Evolutionary conservation across 2,113 vertebrate species (phyloP).

Genomic region (Merops nubicus): DNA sequence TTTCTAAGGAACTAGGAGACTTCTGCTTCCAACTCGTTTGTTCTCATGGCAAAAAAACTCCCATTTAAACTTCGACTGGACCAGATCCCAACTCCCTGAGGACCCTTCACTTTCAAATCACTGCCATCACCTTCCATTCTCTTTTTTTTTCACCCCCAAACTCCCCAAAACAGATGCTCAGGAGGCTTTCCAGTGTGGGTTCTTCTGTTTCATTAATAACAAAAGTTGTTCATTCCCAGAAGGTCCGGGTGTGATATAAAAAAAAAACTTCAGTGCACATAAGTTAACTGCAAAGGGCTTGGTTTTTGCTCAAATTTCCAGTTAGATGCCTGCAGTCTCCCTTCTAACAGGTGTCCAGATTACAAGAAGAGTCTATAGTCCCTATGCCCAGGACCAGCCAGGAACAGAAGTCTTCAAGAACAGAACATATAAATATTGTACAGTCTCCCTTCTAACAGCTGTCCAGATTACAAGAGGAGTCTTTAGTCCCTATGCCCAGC

Average conservation of each 20-base stretch:
- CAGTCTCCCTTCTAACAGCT: not conserved
- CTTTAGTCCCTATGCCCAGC: not conserved
- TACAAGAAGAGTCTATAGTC: not conserved
- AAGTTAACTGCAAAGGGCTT: not conserved
- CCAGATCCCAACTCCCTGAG: not conserved
- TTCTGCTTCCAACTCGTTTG: not conserved
- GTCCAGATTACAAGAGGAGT: not conserved
- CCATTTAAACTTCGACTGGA: not conserved
- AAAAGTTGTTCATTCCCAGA: not conserved
- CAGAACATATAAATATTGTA: no score
- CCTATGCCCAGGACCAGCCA: not conserved
- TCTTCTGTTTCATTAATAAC: not conserved
- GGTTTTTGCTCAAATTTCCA: not conserved
- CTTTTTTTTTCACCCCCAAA: not conserved
- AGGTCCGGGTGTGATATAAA: not conserved
- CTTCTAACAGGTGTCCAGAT: not conserved
- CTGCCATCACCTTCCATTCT: not conserved
- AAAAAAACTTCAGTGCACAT: not conserved
- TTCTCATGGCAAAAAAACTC: not conserved
- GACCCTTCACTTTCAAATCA: not conserved
- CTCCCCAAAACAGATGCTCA: not conserved
- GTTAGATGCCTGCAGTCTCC: not conserved
- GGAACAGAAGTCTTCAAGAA: not conserved
- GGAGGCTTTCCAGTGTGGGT: not conserved
- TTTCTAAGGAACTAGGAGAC: not conserved